A percentile compares a stretch with the other conserved stretches of the same genome.
Conservation (phyloP, 2,113 vertebrate genomes). For the Speoplatyrhinus poulsoni region DNA sequence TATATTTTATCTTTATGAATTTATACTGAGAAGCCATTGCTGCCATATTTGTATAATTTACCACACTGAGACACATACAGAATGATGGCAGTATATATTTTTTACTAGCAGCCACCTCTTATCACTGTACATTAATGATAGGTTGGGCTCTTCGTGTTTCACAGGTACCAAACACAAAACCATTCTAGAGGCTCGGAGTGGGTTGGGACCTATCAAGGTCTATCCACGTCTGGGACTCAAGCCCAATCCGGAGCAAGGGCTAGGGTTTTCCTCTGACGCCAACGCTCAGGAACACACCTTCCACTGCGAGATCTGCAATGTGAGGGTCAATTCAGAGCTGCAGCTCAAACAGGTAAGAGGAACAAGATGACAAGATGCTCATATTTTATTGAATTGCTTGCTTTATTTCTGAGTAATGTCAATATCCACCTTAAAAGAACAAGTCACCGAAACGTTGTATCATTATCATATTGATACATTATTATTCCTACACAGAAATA, state of each 20-base stretch:
- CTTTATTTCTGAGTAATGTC: neutral
- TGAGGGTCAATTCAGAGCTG: conserved; percentile 91
- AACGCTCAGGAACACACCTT: conserved; percentile 92
- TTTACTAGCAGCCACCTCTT: no score
- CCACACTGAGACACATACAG: neutral
- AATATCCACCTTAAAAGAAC: neutral
- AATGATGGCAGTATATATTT: neutral
- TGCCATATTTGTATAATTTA: no score
- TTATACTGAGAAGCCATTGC: no score
- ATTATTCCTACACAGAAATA: no score
- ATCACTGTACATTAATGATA: no score
- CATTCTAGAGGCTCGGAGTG: conserved; percentile 89
- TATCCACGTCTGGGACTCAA: conserved; percentile 86
- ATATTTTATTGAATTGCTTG: neutral
- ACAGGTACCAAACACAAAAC: conserved; percentile 96
- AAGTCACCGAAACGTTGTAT: no score
- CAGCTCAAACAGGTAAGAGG: conserved; percentile 89
- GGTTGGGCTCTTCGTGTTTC: conserved; percentile 8
- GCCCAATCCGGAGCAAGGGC: conserved; percentile 76
- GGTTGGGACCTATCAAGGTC: conserved; percentile 90
- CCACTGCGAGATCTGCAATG: conserved; percentile 97
- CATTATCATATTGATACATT: no score
- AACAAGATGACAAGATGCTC: neutral
- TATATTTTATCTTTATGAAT: no score
- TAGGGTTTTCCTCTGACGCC: conserved; percentile 75